Base-by-base conservation (phyloP, 2,113 vertebrate species). In the Urocynchramus pylzowi region DNA sequence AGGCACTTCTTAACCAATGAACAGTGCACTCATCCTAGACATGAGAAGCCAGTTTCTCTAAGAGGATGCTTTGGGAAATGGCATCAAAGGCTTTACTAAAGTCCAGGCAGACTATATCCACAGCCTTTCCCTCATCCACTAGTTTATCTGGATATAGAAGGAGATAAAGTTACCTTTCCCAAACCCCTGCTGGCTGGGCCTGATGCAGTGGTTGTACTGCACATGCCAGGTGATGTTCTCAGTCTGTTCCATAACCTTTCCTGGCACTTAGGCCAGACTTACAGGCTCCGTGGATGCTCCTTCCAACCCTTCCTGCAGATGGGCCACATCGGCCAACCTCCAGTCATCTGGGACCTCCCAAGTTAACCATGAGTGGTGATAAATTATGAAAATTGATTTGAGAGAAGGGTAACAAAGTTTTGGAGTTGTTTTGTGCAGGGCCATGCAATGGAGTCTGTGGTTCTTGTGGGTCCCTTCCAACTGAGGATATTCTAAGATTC, bases 391-490 rank as follows among this genome's bases (percentile, higher is more conserved):
- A 60, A 68, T 30, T 35, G 1, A 35, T 26, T 22, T 53, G 20
- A 39, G 20, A 61, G 39, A 35, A 75, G 13, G 14, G 11, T 75
- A 68, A 15, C 9, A 53, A 26, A 47, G 41, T 59, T 44, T 37
- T 8, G 0, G 39, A 45, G 8, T 18, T 56, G 44, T 83, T 41
- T 63, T 64, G 35, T 37, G 39, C 30, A 4, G 28, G 4, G 4
- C 17, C 53, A 27, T 0, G 0, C 0, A 0, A 27, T 19, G 7
- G 41, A 41, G 28, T 75, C 20, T 39, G 2, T 75, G 20, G 11
- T 60, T 75, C 39, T 41, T 45, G n/a, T 60, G n/a, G 42, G 33
- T 53, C 6, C 28, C 28, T 82, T 60, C 30, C n/a, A 68, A 21
- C 17, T 61, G 24, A 35, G 24, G 9, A 47, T 54, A 60, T 68